Conservation (phyloP, 2,113 vertebrate species). For the Phalacrocorax brasilianus region DNA sequence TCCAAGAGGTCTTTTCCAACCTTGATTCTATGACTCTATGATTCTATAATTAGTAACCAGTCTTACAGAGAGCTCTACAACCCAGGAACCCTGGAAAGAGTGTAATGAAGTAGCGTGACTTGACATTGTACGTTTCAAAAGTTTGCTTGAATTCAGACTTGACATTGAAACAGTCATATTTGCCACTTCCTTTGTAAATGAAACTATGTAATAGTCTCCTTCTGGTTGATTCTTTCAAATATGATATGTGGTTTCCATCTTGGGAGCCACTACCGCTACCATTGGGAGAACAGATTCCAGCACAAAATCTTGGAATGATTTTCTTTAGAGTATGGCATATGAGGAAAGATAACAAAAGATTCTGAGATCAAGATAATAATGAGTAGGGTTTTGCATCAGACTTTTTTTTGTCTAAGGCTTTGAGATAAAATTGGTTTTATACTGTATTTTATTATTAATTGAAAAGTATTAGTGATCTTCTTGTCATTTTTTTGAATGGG, state of each 20-base stretch:
- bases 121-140: not conserved
- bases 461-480: not conserved
- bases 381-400: not conserved
- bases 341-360: not conserved
- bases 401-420: not conserved
- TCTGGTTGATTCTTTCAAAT: not conserved
- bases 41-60: not conserved
- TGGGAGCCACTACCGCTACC: not conserved
- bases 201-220: not conserved
- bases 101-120: not conserved
- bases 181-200: not conserved
- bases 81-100: not conserved
- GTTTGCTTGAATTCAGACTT: not conserved
- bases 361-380: not conserved
- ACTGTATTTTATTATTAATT: not conserved
- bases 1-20: too few relatives aligned
- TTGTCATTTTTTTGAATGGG: not conserved
- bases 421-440: not conserved
- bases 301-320: not conserved
- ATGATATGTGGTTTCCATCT: not conserved
- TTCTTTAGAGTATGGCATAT: not conserved
- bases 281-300: not conserved
- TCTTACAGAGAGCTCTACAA: not conserved
- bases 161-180: not conserved
- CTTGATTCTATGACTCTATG: too few relatives aligned